Evolutionary conservation across 2,888 invertebrate species (phyloP).

Genomic region (Aethes cnicana): DNA sequence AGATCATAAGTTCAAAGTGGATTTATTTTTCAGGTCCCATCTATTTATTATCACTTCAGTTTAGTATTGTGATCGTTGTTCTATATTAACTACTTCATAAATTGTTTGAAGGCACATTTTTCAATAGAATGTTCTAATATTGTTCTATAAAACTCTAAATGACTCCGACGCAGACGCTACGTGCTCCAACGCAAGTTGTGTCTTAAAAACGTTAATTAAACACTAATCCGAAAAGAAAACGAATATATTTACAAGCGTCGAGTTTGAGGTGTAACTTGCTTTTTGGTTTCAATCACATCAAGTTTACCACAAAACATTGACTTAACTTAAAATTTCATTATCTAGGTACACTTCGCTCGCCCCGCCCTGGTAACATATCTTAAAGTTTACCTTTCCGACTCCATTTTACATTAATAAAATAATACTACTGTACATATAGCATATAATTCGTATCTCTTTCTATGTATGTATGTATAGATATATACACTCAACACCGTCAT

Average conservation of each 20-base stretch:
- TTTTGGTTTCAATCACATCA: constrained; percentile 80
- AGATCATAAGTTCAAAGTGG: too few relatives aligned
- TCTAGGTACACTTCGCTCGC: constrained; percentile 62
- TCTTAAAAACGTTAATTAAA: constrained; percentile 8
- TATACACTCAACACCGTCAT: constrained; percentile 16
- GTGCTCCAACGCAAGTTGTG: constrained; percentile 20
- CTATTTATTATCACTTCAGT: neutral
- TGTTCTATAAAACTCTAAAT: constrained; percentile 36
- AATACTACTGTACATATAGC: constrained; percentile 43
- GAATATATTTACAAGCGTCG: constrained; percentile 31
- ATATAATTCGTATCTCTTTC: constrained; percentile 28
- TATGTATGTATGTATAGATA: constrained; percentile 17
- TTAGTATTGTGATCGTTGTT: constrained; percentile 8
- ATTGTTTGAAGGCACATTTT: constrained; percentile 79
- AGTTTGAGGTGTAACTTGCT: constrained; percentile 59
- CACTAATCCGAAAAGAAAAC: constrained; percentile 7
- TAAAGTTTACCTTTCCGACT: constrained; percentile 17
- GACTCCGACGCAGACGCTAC: constrained; percentile 19
- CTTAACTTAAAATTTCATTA: constrained; percentile 44
- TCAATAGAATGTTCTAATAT: constrained; percentile 67
- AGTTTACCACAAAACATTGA: constrained; percentile 73
- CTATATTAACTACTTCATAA: constrained; percentile 65
- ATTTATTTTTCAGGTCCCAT: neutral
- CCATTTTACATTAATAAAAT: constrained; percentile 29
- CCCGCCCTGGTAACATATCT: constrained; percentile 48